Evolutionary conservation across 2,797 vertebrate genomes (phyloP).

Genomic region (Alfaro cultratus): DNA sequence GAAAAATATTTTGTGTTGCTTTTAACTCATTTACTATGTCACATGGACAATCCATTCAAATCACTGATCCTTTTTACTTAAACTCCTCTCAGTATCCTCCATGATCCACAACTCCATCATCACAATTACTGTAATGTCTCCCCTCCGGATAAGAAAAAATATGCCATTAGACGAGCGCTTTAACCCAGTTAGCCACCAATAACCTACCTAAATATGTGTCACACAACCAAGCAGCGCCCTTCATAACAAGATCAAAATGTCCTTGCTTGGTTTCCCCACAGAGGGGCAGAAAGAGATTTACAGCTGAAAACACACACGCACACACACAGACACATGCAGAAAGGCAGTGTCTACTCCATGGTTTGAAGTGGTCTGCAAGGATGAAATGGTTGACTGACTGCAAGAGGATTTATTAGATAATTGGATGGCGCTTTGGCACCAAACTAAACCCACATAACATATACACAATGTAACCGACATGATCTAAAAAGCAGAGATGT

Average conservation of each 20-base stretch:
- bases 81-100: neutral
- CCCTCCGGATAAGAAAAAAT: constrained; percentile 38
- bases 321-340: constrained; percentile 4
- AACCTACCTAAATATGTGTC: constrained; percentile 77
- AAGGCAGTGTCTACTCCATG: constrained; percentile 1
- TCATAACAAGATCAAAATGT: constrained; percentile 76
- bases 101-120: constrained; percentile 10
- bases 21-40: constrained; percentile 15
- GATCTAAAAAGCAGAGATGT: constrained; percentile 7
- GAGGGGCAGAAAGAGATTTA: constrained; percentile 74
- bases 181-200: constrained; percentile 70
- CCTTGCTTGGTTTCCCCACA: constrained; percentile 75
- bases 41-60: neutral
- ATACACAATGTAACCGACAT: neutral
- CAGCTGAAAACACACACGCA: constrained; percentile 10
- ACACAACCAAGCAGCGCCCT: constrained; percentile 48
- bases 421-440: constrained; percentile 14
- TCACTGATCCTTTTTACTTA: neutral
- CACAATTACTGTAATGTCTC: constrained; percentile 39
- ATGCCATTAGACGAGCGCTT: constrained; percentile 36
- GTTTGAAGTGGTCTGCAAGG: constrained; percentile 42
- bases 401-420: constrained; percentile 2
- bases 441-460: constrained; percentile 18
- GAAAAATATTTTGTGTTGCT: neutral
- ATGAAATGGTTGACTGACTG: constrained; percentile 27